These are phyloP conservation scores for Arctia plantaginis DNA, from an alignment of 2,888 invertebrate species.

Conservation along the genomic window DNA sequence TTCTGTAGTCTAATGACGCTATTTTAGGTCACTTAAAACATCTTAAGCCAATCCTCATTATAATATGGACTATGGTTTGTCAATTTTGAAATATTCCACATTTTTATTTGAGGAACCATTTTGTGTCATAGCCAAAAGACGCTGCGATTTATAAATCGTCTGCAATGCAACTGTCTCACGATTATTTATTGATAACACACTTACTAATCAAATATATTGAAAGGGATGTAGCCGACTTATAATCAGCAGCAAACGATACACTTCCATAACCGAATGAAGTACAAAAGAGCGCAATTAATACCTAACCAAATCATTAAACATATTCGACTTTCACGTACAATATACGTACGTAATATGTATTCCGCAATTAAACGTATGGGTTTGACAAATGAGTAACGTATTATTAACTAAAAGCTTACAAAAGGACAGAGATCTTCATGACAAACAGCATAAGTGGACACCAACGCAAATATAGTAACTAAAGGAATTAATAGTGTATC, in stretches of 20 bases:
- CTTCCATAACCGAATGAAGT: slow-evolving; percentile 27
- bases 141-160: slow-evolving; percentile 32
- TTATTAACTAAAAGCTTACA: slow-evolving; percentile 62
- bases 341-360: slow-evolving; percentile 33
- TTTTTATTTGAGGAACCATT: slow-evolving; percentile 38
- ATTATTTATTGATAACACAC: slow-evolving; percentile 19
- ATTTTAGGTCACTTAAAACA: slow-evolving; percentile 79
- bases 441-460: slow-evolving; percentile 74
- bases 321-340: slow-evolving; percentile 24
- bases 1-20: slow-evolving; percentile 79
- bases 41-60: slow-evolving; percentile 72
- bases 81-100: slow-evolving; percentile 64
- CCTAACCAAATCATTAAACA: slow-evolving; percentile 33
- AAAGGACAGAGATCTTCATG: slow-evolving; percentile 74
- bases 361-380: slow-evolving; percentile 51
- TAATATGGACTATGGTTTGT: slow-evolving; percentile 73
- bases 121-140: slow-evolving; percentile 37
- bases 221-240: slow-evolving; percentile 41
- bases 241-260: slow-evolving; percentile 28
- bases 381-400: slow-evolving; percentile 62
- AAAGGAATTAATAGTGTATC: slow-evolving; percentile 14
- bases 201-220: slow-evolving; percentile 18
- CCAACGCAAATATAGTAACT: slow-evolving; percentile 44
- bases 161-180: slow-evolving; percentile 27
- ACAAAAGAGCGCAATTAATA: slow-evolving; percentile 33